Evolutionary conservation across 2,888 invertebrate genomes (phyloP), one percentile per base, ranked within the genome.

Genomic region (Brachyptera putata): DNA sequence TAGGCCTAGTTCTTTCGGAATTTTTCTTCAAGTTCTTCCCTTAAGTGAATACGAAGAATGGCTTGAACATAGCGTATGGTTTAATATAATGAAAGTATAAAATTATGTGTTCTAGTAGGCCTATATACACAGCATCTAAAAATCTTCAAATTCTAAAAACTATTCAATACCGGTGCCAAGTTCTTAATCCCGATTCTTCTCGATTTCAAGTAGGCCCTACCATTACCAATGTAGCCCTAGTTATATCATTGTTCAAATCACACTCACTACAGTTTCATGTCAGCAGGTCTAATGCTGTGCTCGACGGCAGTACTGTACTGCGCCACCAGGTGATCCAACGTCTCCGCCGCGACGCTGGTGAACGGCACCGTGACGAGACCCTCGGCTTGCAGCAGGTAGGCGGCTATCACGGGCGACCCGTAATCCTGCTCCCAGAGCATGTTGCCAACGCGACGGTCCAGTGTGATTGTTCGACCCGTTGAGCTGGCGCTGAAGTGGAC

Each of bases 401-500:
- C 85, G 0, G 92, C 95, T 50, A 97, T 89, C 0, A 97, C 87
- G 0, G 97, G 96, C 41, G 94, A 93, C 57, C 85, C 86, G 37
- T 94, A 83, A 73, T 95, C 88, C 50, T 84, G 82, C 65, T 91
- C 86, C 97, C 97, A 98, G 21, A 92, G 75, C 55, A 93, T 79
- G 63, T 85, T 84, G 0, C 94, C 93, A n/a, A 84, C 80, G 69
- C 84, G 82, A 49, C 89, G 83, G 70, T 94, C 89, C 64, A 96
- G 80, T 0, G 95, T 95, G 66, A 93, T 84, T 26, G 95, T 81
- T 58, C 87, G 81, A 0, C 96, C 96, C 67, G 85, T 89, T 0
- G 93, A 92, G 66, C 94, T 95, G 0, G 93, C 91, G 0, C 95
- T 86, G 72, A 95, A 89, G 74, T 96, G 95, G 11, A 89, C 84